Evolutionary conservation across 92 coral and sea anemone genomes (phyloP).

Genomic region (Phymanthus crucifer): DNA sequence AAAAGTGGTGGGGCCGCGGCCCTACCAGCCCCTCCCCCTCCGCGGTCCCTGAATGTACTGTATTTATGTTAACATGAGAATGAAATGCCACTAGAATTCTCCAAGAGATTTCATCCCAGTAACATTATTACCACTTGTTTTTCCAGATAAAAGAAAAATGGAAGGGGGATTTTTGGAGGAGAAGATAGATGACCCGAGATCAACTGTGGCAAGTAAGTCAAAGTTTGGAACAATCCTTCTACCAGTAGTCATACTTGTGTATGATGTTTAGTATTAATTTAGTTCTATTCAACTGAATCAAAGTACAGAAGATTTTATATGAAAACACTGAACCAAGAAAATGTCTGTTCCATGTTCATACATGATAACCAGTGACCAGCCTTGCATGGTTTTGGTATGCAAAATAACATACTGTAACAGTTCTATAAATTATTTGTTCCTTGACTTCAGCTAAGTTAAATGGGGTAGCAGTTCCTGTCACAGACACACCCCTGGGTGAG

Average conservation of each 20-base stretch:
- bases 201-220: slow-evolving; percentile 31
- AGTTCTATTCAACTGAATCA: too few relatives aligned
- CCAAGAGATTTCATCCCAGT: neutral
- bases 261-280: too few relatives aligned
- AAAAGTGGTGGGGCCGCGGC: too few relatives aligned
- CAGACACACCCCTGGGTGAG: slow-evolving; percentile 87
- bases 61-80: too few relatives aligned
- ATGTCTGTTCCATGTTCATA: too few relatives aligned
- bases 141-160: slow-evolving; percentile 27
- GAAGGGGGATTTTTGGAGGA: slow-evolving; percentile 35
- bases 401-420: neutral
- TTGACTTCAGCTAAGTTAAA: slow-evolving; percentile 60
- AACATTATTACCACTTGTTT: neutral
- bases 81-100: neutral
- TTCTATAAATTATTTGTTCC: neutral
- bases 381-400: too few relatives aligned
- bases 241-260: too few relatives aligned
- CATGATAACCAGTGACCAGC: too few relatives aligned
- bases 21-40: too few relatives aligned
- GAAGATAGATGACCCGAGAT: slow-evolving; percentile 24
- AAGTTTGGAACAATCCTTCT: neutral
- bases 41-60: too few relatives aligned
- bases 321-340: neutral
- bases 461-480: slow-evolving; percentile 86
- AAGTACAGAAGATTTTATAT: too few relatives aligned